Evolutionary conservation across 2,888 invertebrate genomes (phyloP), one percentile per base, ranked within the genome.

Genomic region (Pristionchus maxplancki): DNA sequence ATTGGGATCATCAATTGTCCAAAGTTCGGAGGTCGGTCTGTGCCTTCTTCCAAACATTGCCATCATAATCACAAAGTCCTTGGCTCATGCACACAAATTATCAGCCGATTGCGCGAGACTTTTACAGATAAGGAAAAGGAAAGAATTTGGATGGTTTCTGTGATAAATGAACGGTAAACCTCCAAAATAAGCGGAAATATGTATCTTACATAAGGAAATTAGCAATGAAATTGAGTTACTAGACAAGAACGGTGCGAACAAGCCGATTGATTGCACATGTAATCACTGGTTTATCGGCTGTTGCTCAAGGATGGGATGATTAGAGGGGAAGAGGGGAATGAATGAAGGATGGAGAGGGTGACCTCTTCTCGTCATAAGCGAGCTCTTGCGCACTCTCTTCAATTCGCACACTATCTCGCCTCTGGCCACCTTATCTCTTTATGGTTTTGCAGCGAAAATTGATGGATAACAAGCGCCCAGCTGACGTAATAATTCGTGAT

Each of bases 261-360:
- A 40, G 67, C 20, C 13, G 78, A 78, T 40, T n/a, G 40, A 78
- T 78, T 48, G n/a, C 15, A 20, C 31, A 11, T 67, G 24, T n/a
- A 24, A 58, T 58, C 58, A 58, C 58, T 58, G n/a, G 24, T 28
- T 62, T 28, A 62, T 64, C 64, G 34, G 28, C 34, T 13, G 44
- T 44, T 44, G 64, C 58, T 24, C 34, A 64, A 64, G 78, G 78
- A 48, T 44, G 78, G 78, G 78, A 74, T 74, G 74, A 74, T 74
- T 40, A 74, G 74, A 1, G 78, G 17, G 78, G 44, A 44, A 44
- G 44, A 44, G 44, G n/a, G n/a, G 40, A 31, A 74, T 28, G 64
- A 64, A 64, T 13, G 78, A 34, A 24, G 71, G 37, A 71, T 37
- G 37, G 71, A 71, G 34, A 28, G 67, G 37, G 15, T 71, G 71